Evolutionary conservation across 2,888 invertebrate species (phyloP), one percentile per base, ranked within the genome.

Genomic region (Nebria salina): DNA sequence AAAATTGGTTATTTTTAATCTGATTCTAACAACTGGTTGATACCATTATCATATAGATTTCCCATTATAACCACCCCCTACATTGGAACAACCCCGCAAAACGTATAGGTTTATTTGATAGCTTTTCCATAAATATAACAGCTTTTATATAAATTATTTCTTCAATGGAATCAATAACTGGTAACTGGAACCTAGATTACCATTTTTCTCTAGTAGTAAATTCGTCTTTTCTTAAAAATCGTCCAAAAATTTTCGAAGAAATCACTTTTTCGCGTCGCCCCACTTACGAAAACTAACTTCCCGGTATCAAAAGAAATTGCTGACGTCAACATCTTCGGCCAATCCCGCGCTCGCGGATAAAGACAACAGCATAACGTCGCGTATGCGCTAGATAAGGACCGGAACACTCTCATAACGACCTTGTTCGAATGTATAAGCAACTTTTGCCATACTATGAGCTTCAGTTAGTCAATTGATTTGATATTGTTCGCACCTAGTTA

Each of bases 371-470:
- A 42, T 54, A 83, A 74, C 3, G n/a, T 6, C 6, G 26, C 42
- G 13, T 2, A 20, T 20, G 34, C 70, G 26, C 8, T 79, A 25
- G 26, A 83, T 72, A 75, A 79, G 76, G 83, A 84, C 74, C 76
- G 77, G 20, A 26, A 64, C 70, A 64, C 76, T 66, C 41, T n/a
- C 11, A 66, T 72, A 78, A 76, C 83, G 84, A 83, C 85, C 85
- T 85, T 85, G 85, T 76, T 81, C 83, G 82, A 75, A 83, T 83
- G 85, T 85, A 85, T 85, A 86, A 86, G 84, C 85, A 82, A 84
- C 81, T 84, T 86, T 85, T 83, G 85, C 85, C 83, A 85, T 84
- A 83, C 82, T 83, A 83, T 54, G 7, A 8, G 83, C 82, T 84
- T 83, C 85, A 85, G 85, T 85, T 84, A 83, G 83, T 81, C 34